Evolutionary conservation across 53 echinoderm and acorn worm species (phyloP), one percentile per base, ranked within the genome.

Genomic region (Zoroaster sp.): DNA sequence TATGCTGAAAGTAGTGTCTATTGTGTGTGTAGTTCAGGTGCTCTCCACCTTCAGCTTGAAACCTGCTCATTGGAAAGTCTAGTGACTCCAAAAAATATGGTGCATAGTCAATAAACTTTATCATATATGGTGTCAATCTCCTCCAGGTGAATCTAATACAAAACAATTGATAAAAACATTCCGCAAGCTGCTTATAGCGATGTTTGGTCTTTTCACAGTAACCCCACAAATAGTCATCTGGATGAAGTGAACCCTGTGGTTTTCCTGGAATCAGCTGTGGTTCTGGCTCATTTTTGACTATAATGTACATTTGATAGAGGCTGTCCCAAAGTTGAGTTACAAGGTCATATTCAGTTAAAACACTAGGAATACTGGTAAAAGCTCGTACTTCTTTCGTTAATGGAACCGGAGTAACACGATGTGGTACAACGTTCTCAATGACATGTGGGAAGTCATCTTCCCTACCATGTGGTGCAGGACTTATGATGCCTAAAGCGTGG

Each of bases 11-110:
- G 31, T 80, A 87, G 43, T 55, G 83, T 36, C 72, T 49, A 83
- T 83, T 92, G 46, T 94, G 92, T 37, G 66, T 66, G 40, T 94
- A 92, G 78, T 94, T 90, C 9, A 67, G 66, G 41, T 92, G 92
- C 53, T 94, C 92, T n/a, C 95, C 92, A 86, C 88, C 95, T 75
- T 94, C 95, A 4, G 92, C 44, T 46, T 91, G 90, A 33, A 90
- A 80, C 40, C 91, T 88, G 66, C 87, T 44, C 13, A 94, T 20
- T 36, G 90, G 87, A 71, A 94, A 89, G 30, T 73, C 70, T 17
- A 76, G 76, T 35, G 59, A 17, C 20, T 74, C 59, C 90, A 92
- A 83, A 55, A 94, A 88, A 67, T 83, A 75, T 23, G 44, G 82
- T 0, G 90, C 71, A 68, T 94, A 89, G 69, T 92, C 88, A 42